A percentile compares a stretch with the other conserved stretches of the same genome.
Evolutionary conservation across 2,113 vertebrate genomes (phyloP).

Genomic region (Gobius niger): DNA sequence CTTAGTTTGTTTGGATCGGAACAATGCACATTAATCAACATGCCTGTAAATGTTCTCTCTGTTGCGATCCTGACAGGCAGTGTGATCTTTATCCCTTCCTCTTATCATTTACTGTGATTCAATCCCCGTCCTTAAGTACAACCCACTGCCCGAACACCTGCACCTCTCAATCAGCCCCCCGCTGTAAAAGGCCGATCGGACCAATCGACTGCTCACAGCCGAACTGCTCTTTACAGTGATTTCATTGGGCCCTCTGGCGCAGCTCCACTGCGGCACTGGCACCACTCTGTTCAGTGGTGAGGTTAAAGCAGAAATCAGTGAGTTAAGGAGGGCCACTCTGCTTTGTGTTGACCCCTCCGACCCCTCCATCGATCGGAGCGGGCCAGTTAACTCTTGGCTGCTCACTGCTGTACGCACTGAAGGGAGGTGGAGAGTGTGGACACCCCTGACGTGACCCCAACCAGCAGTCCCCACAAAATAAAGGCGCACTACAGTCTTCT

Average conservation of each 20-base stretch:
- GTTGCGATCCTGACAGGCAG: too few relatives aligned
- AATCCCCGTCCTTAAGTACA: neutral
- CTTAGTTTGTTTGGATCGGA: too few relatives aligned
- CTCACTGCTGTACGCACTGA: slow-evolving; percentile 27
- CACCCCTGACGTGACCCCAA: slow-evolving; percentile 14
- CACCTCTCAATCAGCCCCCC: slow-evolving; percentile 1
- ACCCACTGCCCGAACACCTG: neutral
- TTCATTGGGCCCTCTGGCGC: slow-evolving; percentile 20
- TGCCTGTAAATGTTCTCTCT: too few relatives aligned
- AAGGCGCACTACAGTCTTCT: neutral
- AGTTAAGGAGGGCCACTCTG: slow-evolving; percentile 67
- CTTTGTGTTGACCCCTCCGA: slow-evolving; percentile 50
- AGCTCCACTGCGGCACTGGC: slow-evolving; percentile 21
- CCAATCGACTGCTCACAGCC: slow-evolving; percentile 16
- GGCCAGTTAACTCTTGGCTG: slow-evolving; percentile 59
- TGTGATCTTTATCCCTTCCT: too few relatives aligned
- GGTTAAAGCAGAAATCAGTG: slow-evolving; percentile 61
- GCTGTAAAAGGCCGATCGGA: slow-evolving; percentile 6
- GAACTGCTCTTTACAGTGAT: slow-evolving; percentile 35
- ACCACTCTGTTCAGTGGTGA: slow-evolving; percentile 47
- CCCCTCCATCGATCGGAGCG: slow-evolving; percentile 57
- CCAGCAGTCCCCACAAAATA: neutral
- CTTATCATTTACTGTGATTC: too few relatives aligned
- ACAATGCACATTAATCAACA: too few relatives aligned
- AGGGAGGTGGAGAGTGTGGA: slow-evolving; percentile 41